phyloP scores from a whole-genome alignment of 2,797 vertebrate species.

The Jordanella pulchra region DNA sequence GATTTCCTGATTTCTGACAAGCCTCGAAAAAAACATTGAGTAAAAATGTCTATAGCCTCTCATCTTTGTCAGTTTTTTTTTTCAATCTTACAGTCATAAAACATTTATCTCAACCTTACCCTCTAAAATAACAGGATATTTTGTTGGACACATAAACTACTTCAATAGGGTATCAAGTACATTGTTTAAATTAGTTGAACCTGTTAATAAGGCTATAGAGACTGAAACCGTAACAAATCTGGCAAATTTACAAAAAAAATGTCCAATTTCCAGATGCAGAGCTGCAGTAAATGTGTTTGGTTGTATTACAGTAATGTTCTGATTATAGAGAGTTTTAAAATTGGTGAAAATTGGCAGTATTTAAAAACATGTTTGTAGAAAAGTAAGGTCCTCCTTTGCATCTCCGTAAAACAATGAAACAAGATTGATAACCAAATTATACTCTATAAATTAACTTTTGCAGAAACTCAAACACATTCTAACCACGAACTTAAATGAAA shows the following conservation, averaged over 20 bases:
- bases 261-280: neutral
- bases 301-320: neutral
- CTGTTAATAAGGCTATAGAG: neutral
- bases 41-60: constrained; percentile 6
- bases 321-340: neutral
- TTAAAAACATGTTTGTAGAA: neutral
- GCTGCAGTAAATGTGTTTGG: neutral
- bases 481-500: neutral
- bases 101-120: neutral
- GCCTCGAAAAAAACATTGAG: neutral
- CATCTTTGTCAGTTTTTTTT: neutral
- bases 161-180: neutral
- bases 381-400: neutral
- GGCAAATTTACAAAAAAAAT: neutral
- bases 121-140: neutral
- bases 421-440: neutral
- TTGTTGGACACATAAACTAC: neutral
- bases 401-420: neutral
- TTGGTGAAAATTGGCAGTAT: neutral
- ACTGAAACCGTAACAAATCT: neutral
- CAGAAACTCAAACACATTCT: neutral
- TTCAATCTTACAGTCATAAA: neutral
- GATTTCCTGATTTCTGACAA: constrained; percentile 71
- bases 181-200: neutral
- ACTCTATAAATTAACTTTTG: neutral